Conservation (phyloP, 2,888 invertebrate genomes). For the Temnothorax unifasciatus region DNA sequence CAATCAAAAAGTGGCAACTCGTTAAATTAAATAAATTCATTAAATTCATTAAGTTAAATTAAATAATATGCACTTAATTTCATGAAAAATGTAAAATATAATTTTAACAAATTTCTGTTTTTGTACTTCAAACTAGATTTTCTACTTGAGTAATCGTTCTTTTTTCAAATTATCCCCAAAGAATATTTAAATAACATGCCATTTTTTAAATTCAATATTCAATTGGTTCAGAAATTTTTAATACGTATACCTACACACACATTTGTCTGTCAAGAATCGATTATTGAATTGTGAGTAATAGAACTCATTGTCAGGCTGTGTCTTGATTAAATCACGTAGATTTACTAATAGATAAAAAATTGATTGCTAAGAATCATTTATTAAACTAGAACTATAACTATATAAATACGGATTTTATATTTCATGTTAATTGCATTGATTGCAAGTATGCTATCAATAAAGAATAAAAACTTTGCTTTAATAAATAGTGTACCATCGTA, state of each 20-base stretch:
- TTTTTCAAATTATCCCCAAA: neutral
- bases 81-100: too few species aligned
- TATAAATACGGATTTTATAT: neutral
- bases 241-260: neutral
- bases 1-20: too few species aligned
- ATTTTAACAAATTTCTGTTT: too few species aligned
- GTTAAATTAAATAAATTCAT: too few species aligned
- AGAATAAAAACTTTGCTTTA: neutral
- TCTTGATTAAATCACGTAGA: neutral
- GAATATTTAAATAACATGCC: neutral
- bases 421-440: neutral
- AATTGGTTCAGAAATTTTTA: neutral
- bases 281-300: neutral
- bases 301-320: neutral
- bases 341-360: neutral
- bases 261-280: neutral
- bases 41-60: too few species aligned
- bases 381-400: neutral
- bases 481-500: neutral
- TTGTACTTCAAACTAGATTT: neutral
- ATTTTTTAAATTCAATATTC: neutral
- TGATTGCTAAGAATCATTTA: neutral
- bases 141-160: neutral
- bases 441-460: neutral
- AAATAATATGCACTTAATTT: too few species aligned